A percentile compares a stretch with the other conserved stretches of the same genome.
Conservation (phyloP, 2,113 vertebrate genomes). For the Xiphophorus maculatus region DNA sequence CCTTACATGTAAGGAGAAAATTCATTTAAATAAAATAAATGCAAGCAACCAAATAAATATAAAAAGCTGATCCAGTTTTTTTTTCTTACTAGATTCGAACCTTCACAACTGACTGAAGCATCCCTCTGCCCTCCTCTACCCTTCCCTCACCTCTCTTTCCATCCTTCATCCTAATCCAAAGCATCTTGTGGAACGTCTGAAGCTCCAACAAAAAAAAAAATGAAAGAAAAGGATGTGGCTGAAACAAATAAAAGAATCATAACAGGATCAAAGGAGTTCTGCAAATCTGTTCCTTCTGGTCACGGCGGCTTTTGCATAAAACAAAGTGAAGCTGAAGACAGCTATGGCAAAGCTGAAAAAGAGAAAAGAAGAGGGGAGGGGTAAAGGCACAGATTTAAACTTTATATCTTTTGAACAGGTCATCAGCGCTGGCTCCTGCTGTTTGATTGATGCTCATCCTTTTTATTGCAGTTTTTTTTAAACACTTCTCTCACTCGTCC, state of each 20-base stretch:
- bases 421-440: slow-evolving; percentile 49
- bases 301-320: slow-evolving; percentile 73
- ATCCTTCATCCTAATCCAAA: slow-evolving; percentile 84
- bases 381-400: slow-evolving; percentile 48
- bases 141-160: slow-evolving; percentile 34
- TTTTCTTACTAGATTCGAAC: slow-evolving; percentile 21
- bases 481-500: slow-evolving; percentile 27
- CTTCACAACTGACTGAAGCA: slow-evolving; percentile 35
- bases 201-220: slow-evolving; percentile 58
- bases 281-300: slow-evolving; percentile 92
- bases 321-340: slow-evolving; percentile 67
- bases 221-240: slow-evolving; percentile 88
- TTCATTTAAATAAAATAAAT: neutral
- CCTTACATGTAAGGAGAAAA: neutral
- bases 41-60: no score
- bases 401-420: slow-evolving; percentile 70
- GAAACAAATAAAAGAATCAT: slow-evolving; percentile 87
- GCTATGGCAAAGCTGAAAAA: slow-evolving; percentile 36
- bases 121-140: slow-evolving; percentile 7
- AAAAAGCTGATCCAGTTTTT: no score
- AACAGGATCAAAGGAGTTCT: slow-evolving; percentile 87
- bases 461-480: slow-evolving; percentile 34
- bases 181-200: slow-evolving; percentile 85
- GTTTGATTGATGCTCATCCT: slow-evolving; percentile 72
- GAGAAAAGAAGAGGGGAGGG: slow-evolving; percentile 25